Base-by-base conservation (phyloP, 2,888 invertebrate species). In the Drosophila paranaensis region DNA sequence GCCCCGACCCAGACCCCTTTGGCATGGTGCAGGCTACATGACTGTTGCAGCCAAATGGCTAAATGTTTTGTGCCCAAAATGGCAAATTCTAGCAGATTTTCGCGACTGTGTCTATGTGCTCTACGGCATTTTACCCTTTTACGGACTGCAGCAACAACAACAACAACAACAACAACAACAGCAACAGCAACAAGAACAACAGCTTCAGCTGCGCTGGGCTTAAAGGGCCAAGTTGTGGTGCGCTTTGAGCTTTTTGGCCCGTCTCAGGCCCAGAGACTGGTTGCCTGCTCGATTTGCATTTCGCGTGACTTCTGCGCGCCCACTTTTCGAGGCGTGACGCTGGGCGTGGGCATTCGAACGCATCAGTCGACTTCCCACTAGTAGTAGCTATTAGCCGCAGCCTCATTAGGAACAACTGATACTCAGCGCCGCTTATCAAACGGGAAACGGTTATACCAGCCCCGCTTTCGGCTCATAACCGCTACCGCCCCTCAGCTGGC, bases 71-170 rank as follows among this genome's bases (percentile, higher is more conserved):
- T 61, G 66, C 89, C 86, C 76, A 84, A 86, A 81, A 82, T 82
- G 89, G 86, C 69, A 79, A 82, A 67, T 85, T 86, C 88, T 79
- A 78, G 80, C 88, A 86, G 86, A 83, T 86, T 85, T 88, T 73
- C 58, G 70, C 55, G 51, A 53, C 72, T 67, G 63, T 50, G 27
- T 67, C 72, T 72, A 63, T 58, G 40, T 63, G 74, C 64, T 63
- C 75, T 70, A 78, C 76, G 70, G 65, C 77, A 77, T 78, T 80
- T 74, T 85, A 72, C 78, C 83, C 80, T 76, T 84, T 83, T 87
- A 69, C 57, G 79, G 39, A 40, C 61, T 53, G 43, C 50, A 37
- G 30, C 48, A 35, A 14, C 62, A 61, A 4, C 48, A 40, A 16
- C 50, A 13, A 0, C 25, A 25, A n/a, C 20, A 20, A 20, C 20